Evolutionary conservation across 2,797 vertebrate species (phyloP).

Genomic region (Alfaro cultratus): DNA sequence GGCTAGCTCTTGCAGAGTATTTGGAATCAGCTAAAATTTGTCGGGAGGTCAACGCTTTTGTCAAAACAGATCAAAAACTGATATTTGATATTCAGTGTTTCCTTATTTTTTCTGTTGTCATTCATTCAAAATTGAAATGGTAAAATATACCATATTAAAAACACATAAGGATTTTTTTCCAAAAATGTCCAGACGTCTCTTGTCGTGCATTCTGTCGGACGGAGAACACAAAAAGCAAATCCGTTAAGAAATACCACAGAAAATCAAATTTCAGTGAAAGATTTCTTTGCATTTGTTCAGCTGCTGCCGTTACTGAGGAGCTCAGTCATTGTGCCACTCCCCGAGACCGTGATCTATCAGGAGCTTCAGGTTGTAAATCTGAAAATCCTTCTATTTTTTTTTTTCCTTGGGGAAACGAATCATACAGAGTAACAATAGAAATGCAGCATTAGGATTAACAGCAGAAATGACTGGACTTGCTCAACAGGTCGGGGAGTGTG

Average conservation of each 20-base stretch:
- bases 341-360: background rate
- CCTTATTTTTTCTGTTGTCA: background rate
- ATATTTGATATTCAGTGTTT: background rate
- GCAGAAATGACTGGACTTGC: constrained; percentile 32
- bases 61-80: background rate
- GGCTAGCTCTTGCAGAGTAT: background rate
- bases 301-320: background rate
- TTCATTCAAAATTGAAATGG: background rate
- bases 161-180: background rate
- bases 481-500: constrained; percentile 33
- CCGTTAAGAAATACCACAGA: background rate
- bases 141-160: background rate
- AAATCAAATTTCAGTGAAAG: background rate
- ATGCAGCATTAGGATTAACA: constrained; percentile 3
- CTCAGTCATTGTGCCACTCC: constrained; percentile 10
- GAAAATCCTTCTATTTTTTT: background rate
- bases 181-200: background rate
- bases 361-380: constrained; percentile 11
- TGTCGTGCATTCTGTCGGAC: background rate
- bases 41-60: background rate
- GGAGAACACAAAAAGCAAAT: background rate
- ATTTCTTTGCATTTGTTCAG: background rate
- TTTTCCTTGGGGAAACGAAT: constrained; percentile 1
- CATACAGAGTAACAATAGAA: background rate
- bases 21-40: background rate